phyloP scores from a whole-genome alignment of 2,797 vertebrate species.

The Antrozous pallidus region DNA sequence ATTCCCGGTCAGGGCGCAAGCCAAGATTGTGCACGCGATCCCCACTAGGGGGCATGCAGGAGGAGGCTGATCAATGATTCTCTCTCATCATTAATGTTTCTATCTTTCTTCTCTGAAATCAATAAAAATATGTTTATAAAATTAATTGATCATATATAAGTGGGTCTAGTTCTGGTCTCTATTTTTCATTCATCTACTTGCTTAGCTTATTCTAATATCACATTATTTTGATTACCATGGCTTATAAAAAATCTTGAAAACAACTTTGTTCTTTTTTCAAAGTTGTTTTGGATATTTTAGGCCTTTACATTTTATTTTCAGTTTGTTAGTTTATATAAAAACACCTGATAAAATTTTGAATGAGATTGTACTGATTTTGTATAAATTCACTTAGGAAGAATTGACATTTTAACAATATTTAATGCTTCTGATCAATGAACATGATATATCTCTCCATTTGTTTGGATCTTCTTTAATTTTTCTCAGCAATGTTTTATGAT shows the following conservation, averaged over 20 bases:
- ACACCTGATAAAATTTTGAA: not conserved
- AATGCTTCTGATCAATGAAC: not conserved
- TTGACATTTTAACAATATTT: not conserved
- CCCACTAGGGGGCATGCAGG: too few species aligned
- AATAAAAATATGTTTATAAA: not conserved
- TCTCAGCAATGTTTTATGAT: not conserved
- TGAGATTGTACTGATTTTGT: not conserved
- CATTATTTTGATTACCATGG: not conserved
- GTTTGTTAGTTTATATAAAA: not conserved
- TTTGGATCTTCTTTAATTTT: conserved; percentile 16
- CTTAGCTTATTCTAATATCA: not conserved
- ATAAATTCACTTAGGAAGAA: not conserved
- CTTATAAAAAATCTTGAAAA: not conserved
- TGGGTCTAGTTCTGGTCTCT: not conserved
- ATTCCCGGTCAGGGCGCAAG: too few species aligned
- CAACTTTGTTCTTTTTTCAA: not conserved
- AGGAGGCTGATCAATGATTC: too few species aligned
- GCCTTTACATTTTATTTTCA: not conserved
- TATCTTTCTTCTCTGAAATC: too few species aligned
- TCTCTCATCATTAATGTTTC: too few species aligned
- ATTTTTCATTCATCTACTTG: not conserved
- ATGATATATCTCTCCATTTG: not conserved
- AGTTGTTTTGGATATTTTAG: not conserved
- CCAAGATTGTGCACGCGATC: too few species aligned
- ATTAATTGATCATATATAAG: not conserved